A percentile compares a stretch with the other conserved stretches of the same genome.
Conservation (phyloP, 2,113 vertebrate species). For the Pungitius pungitius region DNA sequence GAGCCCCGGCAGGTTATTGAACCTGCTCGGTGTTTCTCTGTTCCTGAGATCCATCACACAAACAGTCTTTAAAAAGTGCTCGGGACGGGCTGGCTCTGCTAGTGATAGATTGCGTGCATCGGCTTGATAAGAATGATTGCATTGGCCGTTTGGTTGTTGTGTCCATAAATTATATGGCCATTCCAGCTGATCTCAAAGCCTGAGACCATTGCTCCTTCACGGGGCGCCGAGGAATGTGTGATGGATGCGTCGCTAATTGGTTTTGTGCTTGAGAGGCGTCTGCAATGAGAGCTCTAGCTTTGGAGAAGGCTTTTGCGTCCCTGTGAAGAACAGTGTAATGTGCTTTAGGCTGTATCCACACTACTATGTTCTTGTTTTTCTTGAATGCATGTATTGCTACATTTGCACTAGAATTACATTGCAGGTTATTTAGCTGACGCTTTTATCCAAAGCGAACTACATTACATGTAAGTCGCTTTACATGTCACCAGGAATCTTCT, state of each 20-base stretch:
- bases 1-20: conserved; percentile 54
- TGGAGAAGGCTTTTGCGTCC: conserved; percentile 32
- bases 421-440: no score
- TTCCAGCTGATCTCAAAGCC: conserved; percentile 60
- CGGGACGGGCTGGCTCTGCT: conserved; percentile 17
- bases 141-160: conserved; percentile 52
- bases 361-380: no score
- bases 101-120: conserved; percentile 63
- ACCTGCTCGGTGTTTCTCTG: conserved; percentile 50
- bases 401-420: no score
- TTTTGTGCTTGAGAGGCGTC: conserved; percentile 52
- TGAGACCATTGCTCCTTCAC: conserved; percentile 36
- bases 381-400: no score
- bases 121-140: conserved; percentile 71
- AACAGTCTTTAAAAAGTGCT: conserved; percentile 63
- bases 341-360: not conserved
- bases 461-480: no score
- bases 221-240: conserved; percentile 32
- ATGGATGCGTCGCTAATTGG: conserved; percentile 57
- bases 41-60: conserved; percentile 57
- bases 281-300: conserved; percentile 21
- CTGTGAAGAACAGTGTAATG: not conserved
- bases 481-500: no score
- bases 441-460: no score
- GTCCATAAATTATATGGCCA: conserved; percentile 67